Conservation (phyloP, 2,797 vertebrate species). For the Gobionotothen gibberifrons region DNA sequence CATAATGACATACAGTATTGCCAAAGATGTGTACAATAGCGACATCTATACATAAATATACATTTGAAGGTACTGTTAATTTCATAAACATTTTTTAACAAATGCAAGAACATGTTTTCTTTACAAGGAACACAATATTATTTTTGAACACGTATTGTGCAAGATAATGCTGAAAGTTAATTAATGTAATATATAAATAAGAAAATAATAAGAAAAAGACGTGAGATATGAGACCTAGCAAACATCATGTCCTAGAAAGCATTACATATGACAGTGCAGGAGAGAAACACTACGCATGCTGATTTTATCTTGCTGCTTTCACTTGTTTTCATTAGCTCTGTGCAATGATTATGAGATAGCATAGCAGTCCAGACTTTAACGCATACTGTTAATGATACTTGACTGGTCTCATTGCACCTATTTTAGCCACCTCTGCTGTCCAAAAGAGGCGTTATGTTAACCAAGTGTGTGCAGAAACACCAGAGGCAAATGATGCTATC, state of each 20-base stretch:
- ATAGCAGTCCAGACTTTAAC: constrained; percentile 3
- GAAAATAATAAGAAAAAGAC: too few species aligned
- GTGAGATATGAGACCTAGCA: not conserved
- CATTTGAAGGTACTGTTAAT: too few species aligned
- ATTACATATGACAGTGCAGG: not conserved
- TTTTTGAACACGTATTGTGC: too few species aligned
- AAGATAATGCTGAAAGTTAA: too few species aligned
- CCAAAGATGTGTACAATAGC: too few species aligned
- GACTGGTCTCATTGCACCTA: not conserved
- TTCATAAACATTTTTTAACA: too few species aligned
- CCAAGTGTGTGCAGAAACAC: not conserved
- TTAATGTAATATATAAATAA: too few species aligned
- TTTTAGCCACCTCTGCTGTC: not conserved
- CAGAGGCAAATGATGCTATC: constrained; percentile 26
- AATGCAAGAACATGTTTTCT: too few species aligned
- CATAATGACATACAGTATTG: too few species aligned
- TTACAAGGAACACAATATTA: too few species aligned
- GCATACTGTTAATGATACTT: not conserved
- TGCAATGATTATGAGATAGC: constrained; percentile 44
- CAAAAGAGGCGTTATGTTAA: not conserved
- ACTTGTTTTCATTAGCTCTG: constrained; percentile 52
- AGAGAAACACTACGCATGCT: not conserved
- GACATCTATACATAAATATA: too few species aligned
- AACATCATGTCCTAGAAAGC: constrained; percentile 13
- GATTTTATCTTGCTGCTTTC: constrained; percentile 37